phyloP scores from a whole-genome alignment of 2,113 vertebrate species.

The Salvelinus sp. region DNA sequence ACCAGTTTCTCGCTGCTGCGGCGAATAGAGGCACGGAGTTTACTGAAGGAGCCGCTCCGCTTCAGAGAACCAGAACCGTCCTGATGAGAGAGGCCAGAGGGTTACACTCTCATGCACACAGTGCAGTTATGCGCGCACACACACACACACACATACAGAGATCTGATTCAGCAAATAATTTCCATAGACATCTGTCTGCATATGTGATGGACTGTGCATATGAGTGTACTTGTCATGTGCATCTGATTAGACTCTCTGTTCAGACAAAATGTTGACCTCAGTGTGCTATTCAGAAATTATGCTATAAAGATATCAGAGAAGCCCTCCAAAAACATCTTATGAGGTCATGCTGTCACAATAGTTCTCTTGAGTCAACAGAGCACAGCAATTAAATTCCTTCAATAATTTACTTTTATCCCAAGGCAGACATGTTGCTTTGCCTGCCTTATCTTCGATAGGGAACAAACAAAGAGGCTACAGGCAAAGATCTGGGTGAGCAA shows the following conservation, averaged over 20 bases:
- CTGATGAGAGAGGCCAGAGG: conserved; percentile 75
- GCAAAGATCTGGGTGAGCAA: conserved; percentile 81
- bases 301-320: background rate
- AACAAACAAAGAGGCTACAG: conserved; percentile 71
- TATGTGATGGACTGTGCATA: background rate
- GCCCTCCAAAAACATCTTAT: no score
- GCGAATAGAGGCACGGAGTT: conserved; percentile 93
- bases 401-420: no score
- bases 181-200: background rate
- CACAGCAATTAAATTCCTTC: no score
- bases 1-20: conserved; percentile 99
- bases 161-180: background rate
- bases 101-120: conserved; percentile 39
- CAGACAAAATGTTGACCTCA: background rate
- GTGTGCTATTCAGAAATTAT: background rate
- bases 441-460: conserved; percentile 13
- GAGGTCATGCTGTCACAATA: no score
- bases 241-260: background rate
- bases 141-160: conserved; percentile 4
- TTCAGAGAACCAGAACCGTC: conserved; percentile 94
- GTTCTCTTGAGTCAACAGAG: no score
- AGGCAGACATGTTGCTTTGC: no score
- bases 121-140: background rate
- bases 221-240: background rate
- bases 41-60: conserved; percentile 97